phyloP scores from a whole-genome alignment of 2,888 invertebrate species.

The Leucophenga montana region DNA sequence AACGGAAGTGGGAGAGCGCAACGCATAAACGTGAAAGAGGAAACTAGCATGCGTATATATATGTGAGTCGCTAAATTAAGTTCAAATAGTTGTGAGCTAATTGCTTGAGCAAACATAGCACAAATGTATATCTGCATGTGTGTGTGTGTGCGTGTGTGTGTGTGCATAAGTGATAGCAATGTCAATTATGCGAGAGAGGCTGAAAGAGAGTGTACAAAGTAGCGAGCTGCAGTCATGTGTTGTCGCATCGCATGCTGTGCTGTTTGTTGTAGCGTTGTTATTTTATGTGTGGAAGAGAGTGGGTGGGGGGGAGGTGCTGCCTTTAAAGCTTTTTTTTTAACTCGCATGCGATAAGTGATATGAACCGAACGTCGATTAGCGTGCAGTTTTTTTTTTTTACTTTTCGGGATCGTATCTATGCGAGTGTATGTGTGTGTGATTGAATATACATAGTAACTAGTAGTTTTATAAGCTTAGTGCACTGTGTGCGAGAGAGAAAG shows the following conservation, averaged over 20 bases:
- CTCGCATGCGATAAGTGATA: too few relatives aligned
- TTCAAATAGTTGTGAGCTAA: too few relatives aligned
- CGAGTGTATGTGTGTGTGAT: too few relatives aligned
- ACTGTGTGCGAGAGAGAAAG: too few relatives aligned
- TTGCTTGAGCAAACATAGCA: constrained; percentile 32
- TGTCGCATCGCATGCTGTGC: too few relatives aligned
- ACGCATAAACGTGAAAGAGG: constrained; percentile 20
- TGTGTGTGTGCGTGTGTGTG: constrained; percentile 29
- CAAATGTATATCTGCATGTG: too few relatives aligned
- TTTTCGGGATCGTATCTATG: background rate
- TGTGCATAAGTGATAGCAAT: constrained; percentile 37
- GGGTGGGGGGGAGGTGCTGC: constrained; percentile 29
- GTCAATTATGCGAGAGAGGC: constrained; percentile 20
- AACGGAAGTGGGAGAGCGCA: constrained; percentile 35
- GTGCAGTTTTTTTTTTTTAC: constrained; percentile 23
- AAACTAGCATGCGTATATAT: background rate
- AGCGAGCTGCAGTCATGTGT: too few relatives aligned
- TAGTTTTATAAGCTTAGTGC: constrained; percentile 24
- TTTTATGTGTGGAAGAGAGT: constrained; percentile 10
- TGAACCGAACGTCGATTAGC: too few relatives aligned
- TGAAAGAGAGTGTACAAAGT: constrained; percentile 24
- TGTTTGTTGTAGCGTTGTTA: background rate
- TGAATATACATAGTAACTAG: too few relatives aligned
- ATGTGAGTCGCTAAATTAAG: background rate
- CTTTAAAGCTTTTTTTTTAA: constrained; percentile 35